Percentiles rank a stretch among this genome's conserved stretches.
phyloP scores from a whole-genome alignment of 2,888 invertebrate species.

The Artemia sp. region DNA sequence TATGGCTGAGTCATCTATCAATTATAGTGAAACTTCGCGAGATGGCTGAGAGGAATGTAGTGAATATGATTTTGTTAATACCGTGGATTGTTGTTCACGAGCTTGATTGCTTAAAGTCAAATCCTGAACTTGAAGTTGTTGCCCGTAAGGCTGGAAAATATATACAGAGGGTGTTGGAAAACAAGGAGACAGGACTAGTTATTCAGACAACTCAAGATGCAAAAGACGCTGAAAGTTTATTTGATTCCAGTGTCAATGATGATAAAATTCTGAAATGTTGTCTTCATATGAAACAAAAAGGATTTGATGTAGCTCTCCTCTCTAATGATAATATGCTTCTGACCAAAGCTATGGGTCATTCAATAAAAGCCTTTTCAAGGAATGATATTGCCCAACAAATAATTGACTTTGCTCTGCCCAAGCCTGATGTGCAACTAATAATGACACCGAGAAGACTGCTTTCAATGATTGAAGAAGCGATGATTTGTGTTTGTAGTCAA shows the following conservation, averaged over 20 bases:
- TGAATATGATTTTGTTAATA: neutral
- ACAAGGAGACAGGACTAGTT: neutral
- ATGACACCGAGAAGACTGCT: neutral
- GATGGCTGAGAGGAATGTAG: neutral
- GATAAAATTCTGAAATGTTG: slow-evolving; percentile 3
- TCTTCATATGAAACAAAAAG: neutral
- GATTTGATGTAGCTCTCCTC: slow-evolving; percentile 4
- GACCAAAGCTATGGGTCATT: slow-evolving; percentile 7
- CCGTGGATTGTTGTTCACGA: neutral
- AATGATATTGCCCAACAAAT: slow-evolving; percentile 13
- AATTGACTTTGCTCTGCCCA: neutral
- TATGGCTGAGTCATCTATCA: slow-evolving; percentile 5
- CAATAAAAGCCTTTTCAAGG: neutral
- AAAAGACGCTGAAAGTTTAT: slow-evolving; percentile 3
- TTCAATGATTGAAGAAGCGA: neutral
- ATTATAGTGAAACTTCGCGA: neutral
- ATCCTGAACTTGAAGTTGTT: neutral
- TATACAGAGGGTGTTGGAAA: slow-evolving; percentile 7
- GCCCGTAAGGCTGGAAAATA: neutral
- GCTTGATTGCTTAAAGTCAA: neutral
- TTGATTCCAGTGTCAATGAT: slow-evolving; percentile 1
- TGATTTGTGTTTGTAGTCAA: neutral
- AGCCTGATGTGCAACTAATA: neutral
- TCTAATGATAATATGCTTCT: slow-evolving; percentile 6
- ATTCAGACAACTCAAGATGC: neutral